Conservation (phyloP, 2,797 vertebrate genomes). For the Gymnocypris eckloni region DNA sequence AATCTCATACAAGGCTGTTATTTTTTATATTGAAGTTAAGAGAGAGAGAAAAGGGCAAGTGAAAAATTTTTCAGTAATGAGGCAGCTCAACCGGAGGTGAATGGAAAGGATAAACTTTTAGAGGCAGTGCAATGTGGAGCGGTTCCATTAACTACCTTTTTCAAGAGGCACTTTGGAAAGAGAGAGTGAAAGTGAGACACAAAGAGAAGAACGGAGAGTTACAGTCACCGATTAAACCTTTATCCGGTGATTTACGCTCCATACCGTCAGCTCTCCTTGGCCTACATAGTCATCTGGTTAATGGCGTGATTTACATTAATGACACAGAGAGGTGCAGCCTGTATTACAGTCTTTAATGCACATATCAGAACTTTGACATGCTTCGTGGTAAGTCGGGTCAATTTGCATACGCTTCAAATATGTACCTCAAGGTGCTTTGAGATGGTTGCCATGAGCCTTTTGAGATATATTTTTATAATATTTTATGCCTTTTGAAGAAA, state of each 20-base stretch:
- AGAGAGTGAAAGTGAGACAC: constrained; percentile 15
- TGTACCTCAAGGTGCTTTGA: constrained; percentile 7
- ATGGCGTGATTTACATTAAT: constrained; percentile 49
- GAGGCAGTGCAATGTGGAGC: constrained; percentile 16
- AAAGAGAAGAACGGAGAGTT: constrained; percentile 5
- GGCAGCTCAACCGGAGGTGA: constrained; percentile 12
- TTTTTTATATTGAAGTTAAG: constrained; percentile 19
- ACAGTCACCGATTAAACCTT: constrained; percentile 33
- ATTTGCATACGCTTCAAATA: constrained; percentile 26
- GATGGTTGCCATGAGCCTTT: constrained; percentile 13
- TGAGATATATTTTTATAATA: constrained; percentile 33
- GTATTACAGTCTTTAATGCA: constrained; percentile 35
- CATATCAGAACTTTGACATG: constrained; percentile 44
- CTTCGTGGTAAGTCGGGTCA: constrained; percentile 31
- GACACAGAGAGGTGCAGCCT: constrained; percentile 17
- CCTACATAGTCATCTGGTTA: constrained; percentile 25
- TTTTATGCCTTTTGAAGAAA: constrained; percentile 28
- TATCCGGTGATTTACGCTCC: constrained; percentile 48
- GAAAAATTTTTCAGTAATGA: constrained; percentile 32
- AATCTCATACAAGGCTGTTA: background rate
- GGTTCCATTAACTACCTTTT: constrained; percentile 32
- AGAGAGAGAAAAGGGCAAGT: constrained; percentile 41
- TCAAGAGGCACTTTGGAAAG: constrained; percentile 37
- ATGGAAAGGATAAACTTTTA: constrained; percentile 25
- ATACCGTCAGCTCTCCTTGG: constrained; percentile 21